Conservation (phyloP, 1,140 invertebrate genomes). For the Belonocnema kinseyi region DNA sequence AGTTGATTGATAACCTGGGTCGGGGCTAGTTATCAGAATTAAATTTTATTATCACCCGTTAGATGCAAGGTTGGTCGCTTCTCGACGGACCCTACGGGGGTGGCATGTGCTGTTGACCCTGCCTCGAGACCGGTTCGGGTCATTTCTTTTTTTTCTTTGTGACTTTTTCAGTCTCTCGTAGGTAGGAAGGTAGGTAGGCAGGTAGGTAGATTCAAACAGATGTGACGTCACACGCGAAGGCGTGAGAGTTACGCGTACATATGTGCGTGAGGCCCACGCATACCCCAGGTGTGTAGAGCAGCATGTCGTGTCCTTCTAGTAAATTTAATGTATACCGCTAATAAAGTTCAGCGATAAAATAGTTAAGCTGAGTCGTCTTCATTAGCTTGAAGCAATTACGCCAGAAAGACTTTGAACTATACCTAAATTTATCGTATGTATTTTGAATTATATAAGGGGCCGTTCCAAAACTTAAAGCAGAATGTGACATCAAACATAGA, state of each 20-base stretch:
- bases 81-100: conserved; percentile 66
- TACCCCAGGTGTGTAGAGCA: conserved; percentile 36
- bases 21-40: background rate
- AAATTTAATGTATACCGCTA: background rate
- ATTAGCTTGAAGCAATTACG: too few relatives aligned
- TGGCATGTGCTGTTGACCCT: conserved; percentile 70
- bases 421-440: too few relatives aligned
- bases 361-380: too few relatives aligned
- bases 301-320: conserved; percentile 36
- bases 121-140: conserved; percentile 69
- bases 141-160: conserved; percentile 57
- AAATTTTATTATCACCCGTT: conserved; percentile 61
- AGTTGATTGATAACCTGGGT: too few relatives aligned
- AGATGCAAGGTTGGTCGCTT: conserved; percentile 56
- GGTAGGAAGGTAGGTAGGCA: conserved; percentile 28
- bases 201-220: conserved; percentile 52
- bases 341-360: too few relatives aligned
- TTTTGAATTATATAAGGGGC: too few relatives aligned
- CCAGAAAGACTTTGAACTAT: too few relatives aligned
- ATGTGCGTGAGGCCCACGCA: conserved; percentile 50
- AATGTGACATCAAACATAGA: too few relatives aligned
- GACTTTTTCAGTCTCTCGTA: conserved; percentile 52
- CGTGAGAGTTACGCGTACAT: conserved; percentile 64
- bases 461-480: too few relatives aligned
- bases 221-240: conserved; percentile 72